Conservation (phyloP, 2,797 vertebrate genomes). For the Valencia hispanica region DNA sequence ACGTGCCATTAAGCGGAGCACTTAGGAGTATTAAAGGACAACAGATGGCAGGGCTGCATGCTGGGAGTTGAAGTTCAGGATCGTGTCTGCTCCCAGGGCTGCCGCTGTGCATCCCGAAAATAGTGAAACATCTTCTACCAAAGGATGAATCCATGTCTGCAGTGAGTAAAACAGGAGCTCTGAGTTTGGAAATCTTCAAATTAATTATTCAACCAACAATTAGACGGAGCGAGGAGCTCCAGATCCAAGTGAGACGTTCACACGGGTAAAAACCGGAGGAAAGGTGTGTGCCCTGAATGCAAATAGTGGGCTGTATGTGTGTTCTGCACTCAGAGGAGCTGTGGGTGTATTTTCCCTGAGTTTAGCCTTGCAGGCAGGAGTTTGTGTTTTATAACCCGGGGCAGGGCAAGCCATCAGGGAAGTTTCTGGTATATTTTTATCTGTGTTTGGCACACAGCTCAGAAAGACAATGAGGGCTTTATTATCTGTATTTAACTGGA, state of each 20-base stretch:
- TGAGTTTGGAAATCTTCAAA: conserved; percentile 29
- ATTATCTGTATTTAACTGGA: not conserved
- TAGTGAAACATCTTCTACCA: not conserved
- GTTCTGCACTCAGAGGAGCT: no score
- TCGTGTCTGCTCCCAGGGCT: conserved; percentile 37
- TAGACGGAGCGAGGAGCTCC: conserved; percentile 49
- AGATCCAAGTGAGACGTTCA: conserved; percentile 44
- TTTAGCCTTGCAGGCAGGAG: conserved; percentile 32
- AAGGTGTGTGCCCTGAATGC: conserved; percentile 38
- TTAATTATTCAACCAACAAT: conserved; percentile 51
- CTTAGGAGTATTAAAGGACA: conserved; percentile 18
- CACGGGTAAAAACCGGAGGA: conserved; percentile 23
- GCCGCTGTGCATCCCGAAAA: not conserved
- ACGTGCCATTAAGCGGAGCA: conserved; percentile 10
- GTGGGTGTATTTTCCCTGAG: conserved; percentile 32
- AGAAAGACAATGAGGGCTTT: not conserved
- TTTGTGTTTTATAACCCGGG: conserved; percentile 17
- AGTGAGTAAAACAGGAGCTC: not conserved
- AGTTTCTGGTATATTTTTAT: not conserved
- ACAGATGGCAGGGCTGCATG: conserved; percentile 38
- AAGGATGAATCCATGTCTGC: not conserved
- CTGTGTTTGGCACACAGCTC: conserved; percentile 1
- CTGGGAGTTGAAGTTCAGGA: conserved; percentile 57
- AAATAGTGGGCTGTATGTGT: not conserved
- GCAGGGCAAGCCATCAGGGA: conserved; percentile 20